Conservation (phyloP, 2,797 vertebrate genomes). For the Sardinella longiceps region DNA sequence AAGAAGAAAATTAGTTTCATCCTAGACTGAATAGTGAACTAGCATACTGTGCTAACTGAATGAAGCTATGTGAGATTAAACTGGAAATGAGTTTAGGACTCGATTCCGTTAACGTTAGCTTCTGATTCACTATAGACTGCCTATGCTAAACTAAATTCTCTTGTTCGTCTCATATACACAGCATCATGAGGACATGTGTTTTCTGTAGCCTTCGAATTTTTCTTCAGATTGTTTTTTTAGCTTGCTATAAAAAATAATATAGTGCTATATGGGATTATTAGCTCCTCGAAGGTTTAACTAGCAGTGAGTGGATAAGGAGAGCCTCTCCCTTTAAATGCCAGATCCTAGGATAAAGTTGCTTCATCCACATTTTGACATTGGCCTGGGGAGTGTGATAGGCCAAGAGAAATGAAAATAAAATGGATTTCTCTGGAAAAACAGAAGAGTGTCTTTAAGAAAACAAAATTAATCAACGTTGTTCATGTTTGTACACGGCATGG, state of each 20-base stretch:
- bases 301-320: background rate
- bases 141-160: no score
- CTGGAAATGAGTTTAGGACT: no score
- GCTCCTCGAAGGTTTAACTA: background rate
- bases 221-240: background rate
- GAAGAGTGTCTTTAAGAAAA: conserved; percentile 29
- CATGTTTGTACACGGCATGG: conserved; percentile 9
- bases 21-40: no score
- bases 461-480: conserved; percentile 23
- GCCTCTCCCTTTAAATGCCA: background rate
- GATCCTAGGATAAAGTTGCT: background rate
- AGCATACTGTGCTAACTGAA: no score
- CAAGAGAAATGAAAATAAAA: conserved; percentile 32
- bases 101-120: no score
- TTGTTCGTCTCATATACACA: background rate
- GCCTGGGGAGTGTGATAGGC: conserved; percentile 30
- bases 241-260: background rate
- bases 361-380: conserved; percentile 26
- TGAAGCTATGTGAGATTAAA: no score
- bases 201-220: background rate
- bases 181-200: background rate
- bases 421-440: conserved; percentile 30
- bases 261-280: background rate
- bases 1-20: no score
- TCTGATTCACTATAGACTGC: no score